phyloP scores from a whole-genome alignment of 2,113 vertebrate genomes.

The Zosterops pallidus region DNA sequence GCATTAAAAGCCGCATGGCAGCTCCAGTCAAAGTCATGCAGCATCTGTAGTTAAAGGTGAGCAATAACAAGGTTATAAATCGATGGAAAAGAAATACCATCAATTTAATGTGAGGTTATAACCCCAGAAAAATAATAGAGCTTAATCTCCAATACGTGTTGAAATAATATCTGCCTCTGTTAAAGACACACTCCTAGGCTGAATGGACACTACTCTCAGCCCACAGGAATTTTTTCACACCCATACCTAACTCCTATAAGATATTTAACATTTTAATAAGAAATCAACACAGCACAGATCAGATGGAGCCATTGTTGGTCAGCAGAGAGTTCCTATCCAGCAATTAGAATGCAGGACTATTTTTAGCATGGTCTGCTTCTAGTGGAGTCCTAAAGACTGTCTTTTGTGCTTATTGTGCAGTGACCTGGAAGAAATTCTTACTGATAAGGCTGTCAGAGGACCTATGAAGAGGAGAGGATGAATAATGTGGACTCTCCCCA shows the following conservation, averaged over 20 bases:
- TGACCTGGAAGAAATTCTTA: slow-evolving; percentile 33
- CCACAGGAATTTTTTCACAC: neutral
- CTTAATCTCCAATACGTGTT: neutral
- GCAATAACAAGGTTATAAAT: neutral
- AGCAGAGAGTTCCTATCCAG: neutral
- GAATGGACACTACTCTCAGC: neutral
- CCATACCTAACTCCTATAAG: too few species aligned
- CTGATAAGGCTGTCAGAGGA: slow-evolving; percentile 6
- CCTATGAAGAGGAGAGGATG: neutral
- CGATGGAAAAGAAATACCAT: neutral
- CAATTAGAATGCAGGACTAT: neutral
- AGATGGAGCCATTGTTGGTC: neutral
- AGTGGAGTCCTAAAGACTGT: neutral
- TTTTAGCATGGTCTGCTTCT: neutral
- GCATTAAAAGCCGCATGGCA: neutral
- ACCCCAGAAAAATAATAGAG: neutral
- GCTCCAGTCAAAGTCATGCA: neutral
- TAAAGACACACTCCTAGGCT: neutral
- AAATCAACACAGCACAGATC: neutral
- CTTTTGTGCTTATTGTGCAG: neutral
- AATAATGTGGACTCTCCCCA: neutral
- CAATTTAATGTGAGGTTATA: neutral
- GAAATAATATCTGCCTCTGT: neutral
- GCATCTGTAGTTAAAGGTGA: neutral
- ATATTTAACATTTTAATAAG: neutral